Conservation (phyloP, 2,888 invertebrate genomes). For the Plusia festucae region DNA sequence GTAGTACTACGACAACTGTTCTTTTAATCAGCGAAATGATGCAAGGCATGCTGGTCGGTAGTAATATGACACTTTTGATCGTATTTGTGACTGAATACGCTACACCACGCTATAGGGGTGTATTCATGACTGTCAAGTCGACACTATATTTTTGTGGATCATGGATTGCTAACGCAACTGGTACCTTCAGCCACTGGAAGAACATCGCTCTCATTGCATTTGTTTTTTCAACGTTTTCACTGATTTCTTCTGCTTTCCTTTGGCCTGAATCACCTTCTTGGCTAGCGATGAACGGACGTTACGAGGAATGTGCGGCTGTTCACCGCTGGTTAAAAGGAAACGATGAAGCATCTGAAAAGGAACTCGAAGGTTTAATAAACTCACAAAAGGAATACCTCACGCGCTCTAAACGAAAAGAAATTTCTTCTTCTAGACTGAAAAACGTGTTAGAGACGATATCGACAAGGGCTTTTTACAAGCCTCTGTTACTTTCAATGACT, state of each 20-base stretch:
- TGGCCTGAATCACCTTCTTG: conserved; percentile 74
- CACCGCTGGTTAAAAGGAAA: conserved; percentile 70
- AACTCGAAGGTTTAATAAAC: conserved; percentile 64
- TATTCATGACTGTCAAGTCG: conserved; percentile 64
- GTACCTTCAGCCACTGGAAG: conserved; percentile 66
- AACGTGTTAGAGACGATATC: conserved; percentile 53
- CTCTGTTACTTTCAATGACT: conserved; percentile 64
- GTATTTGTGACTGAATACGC: conserved; percentile 63
- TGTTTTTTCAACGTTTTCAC: conserved; percentile 54
- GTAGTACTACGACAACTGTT: conserved; percentile 55
- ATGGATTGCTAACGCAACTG: conserved; percentile 65
- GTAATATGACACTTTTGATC: conserved; percentile 55
- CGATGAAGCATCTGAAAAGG: conserved; percentile 61
- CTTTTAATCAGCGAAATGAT: conserved; percentile 66
- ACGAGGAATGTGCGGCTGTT: conserved; percentile 65
- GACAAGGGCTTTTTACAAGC: conserved; percentile 67
- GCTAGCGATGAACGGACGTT: conserved; percentile 71
- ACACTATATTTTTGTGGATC: conserved; percentile 63
- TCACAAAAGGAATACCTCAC: conserved; percentile 62
- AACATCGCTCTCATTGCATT: conserved; percentile 63
- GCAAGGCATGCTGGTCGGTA: conserved; percentile 59
- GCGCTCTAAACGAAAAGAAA: conserved; percentile 41
- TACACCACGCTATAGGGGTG: conserved; percentile 61
- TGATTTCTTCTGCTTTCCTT: conserved; percentile 55
- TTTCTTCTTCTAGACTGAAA: conserved; percentile 48